A percentile compares a stretch with the other conserved stretches of the same genome.
Evolutionary conservation across 2,113 vertebrate species (phyloP).

Genomic region (Pterocles orientalis): DNA sequence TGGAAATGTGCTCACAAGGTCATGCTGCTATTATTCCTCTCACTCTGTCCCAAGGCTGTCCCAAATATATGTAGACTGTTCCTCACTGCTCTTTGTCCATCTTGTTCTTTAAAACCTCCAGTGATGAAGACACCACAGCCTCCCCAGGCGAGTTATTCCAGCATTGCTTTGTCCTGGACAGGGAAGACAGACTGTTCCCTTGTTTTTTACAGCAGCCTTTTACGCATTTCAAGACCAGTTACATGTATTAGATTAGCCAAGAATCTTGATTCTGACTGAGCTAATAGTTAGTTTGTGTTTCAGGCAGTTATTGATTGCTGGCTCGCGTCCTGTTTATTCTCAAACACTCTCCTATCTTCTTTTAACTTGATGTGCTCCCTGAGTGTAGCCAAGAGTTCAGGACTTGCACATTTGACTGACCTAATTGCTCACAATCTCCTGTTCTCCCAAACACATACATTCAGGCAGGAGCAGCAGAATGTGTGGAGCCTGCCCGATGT

Average conservation of each 20-base stretch:
- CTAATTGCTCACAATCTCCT: background rate
- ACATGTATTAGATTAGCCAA: background rate
- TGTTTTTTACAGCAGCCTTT: background rate
- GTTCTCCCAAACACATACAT: fast-evolving
- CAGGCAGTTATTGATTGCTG: slow-evolving; percentile 26
- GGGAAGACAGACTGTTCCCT: slow-evolving; percentile 5
- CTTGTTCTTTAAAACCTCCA: background rate
- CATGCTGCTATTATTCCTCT: background rate
- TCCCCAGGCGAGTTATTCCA: background rate
- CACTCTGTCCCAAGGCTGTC: background rate
- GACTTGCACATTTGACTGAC: background rate
- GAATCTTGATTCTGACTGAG: background rate
- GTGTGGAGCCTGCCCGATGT: background rate
- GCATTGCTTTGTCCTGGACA: background rate
- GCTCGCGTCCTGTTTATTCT: background rate
- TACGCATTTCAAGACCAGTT: slow-evolving; percentile 14
- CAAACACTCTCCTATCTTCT: background rate
- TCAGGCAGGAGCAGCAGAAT: background rate
- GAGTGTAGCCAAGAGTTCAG: background rate
- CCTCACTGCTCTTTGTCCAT: background rate
- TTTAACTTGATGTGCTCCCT: background rate
- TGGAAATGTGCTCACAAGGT: background rate
- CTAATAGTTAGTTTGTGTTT: background rate
- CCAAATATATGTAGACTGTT: background rate
- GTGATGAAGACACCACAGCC: background rate